Evolutionary conservation across 2,888 invertebrate species (phyloP).

Genomic region (Dryobota labecula): DNA sequence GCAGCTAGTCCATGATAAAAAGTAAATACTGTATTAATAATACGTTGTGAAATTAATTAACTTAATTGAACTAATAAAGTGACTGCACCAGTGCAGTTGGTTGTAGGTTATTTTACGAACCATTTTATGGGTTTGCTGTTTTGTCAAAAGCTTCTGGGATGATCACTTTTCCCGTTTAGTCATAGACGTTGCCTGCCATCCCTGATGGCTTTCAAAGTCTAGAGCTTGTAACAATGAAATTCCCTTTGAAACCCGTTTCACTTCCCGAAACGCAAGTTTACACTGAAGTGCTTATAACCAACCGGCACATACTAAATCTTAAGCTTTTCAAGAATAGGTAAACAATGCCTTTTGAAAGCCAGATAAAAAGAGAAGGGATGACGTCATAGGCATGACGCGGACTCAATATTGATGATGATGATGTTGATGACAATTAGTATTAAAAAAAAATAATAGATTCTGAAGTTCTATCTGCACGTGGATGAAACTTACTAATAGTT

Average conservation of each 20-base stretch:
- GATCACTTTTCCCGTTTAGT: not conserved
- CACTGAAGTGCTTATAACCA: not conserved
- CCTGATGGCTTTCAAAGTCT: constrained; percentile 11
- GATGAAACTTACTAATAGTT: not conserved
- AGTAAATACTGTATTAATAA: not conserved
- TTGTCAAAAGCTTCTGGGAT: not conserved
- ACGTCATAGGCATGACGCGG: not conserved
- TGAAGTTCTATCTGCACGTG: not conserved
- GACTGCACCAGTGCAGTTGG: too few relatives aligned
- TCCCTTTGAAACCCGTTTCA: constrained; percentile 15
- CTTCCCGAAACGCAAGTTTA: not conserved
- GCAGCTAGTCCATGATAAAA: too few relatives aligned
- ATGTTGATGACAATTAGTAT: too few relatives aligned
- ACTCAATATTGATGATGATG: not conserved
- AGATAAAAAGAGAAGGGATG: not conserved
- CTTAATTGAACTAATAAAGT: too few relatives aligned
- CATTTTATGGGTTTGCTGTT: not conserved
- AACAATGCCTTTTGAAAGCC: not conserved
- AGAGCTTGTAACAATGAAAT: constrained; percentile 25
- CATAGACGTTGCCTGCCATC: not conserved
- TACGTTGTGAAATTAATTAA: not conserved
- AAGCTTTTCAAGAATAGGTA: not conserved
- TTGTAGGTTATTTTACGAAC: not conserved
- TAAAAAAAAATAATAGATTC: too few relatives aligned
- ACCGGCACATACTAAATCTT: not conserved